These are phyloP conservation scores for Oopsacas minuta DNA, from an alignment of 37 sponge, comb jelly and placozoan genomes.

Conservation along the genomic window DNA sequence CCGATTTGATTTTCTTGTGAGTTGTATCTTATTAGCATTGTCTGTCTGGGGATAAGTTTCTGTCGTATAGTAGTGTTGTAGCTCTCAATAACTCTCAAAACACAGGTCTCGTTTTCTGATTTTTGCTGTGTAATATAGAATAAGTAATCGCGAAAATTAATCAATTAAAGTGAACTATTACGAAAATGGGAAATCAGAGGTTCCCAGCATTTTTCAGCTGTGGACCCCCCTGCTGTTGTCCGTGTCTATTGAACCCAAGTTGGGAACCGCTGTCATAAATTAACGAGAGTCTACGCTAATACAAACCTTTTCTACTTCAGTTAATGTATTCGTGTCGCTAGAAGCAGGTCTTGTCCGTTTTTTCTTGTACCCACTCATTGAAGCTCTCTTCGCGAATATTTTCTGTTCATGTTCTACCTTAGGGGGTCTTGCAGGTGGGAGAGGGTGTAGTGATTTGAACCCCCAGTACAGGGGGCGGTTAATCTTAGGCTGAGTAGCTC, in stretches of 20 bases:
- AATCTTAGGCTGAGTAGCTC: constrained; percentile 21
- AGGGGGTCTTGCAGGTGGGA: constrained; percentile 33
- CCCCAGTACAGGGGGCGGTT: constrained; percentile 68
- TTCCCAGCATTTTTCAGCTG: no score
- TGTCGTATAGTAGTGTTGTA: not conserved
- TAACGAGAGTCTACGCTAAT: no score
- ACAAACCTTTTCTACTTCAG: not conserved
- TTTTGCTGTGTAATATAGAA: not conserved
- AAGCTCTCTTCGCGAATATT: not conserved
- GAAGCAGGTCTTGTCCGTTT: not conserved
- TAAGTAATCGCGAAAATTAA: no score
- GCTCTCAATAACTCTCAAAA: not conserved
- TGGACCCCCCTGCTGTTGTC: no score
- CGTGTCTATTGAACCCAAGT: no score
- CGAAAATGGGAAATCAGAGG: no score
- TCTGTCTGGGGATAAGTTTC: not conserved
- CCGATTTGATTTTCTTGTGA: not conserved
- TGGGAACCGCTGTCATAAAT: no score
- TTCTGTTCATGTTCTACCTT: not conserved
- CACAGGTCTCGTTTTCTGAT: not conserved
- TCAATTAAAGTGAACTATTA: no score
- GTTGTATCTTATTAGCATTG: not conserved
- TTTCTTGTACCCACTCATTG: constrained; percentile 14
- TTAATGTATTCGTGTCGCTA: not conserved
- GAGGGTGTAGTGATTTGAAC: constrained; percentile 58